These are phyloP conservation scores for Cyprinella venusta DNA, from an alignment of 2,797 vertebrate genomes.

Conservation along the genomic window DNA sequence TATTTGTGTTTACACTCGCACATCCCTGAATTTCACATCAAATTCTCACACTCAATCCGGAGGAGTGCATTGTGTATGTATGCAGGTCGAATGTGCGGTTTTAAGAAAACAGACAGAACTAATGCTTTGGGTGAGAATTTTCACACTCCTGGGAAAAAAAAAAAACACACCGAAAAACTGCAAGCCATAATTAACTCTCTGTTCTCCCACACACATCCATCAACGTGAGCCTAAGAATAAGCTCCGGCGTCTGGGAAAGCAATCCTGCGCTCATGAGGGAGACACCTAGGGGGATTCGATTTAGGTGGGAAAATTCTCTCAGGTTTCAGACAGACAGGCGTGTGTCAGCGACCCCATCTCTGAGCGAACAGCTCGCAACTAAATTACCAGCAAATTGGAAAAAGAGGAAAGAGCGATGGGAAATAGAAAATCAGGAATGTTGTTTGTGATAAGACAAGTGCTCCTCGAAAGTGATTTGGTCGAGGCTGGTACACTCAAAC, in stretches of 20 bases:
- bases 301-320: constrained; percentile 49
- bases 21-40: not conserved
- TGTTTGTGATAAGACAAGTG: not conserved
- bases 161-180: constrained; percentile 26
- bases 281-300: constrained; percentile 72
- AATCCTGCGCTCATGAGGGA: constrained; percentile 66
- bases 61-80: not conserved
- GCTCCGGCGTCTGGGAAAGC: constrained; percentile 74
- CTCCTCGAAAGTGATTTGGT: not conserved
- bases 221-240: constrained; percentile 65
- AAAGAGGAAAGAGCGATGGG: not conserved
- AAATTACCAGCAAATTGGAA: constrained; percentile 46
- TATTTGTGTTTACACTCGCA: not conserved
- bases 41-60: not conserved
- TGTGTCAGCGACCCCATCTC: constrained; percentile 44
- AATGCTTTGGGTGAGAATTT: constrained; percentile 9
- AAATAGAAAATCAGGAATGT: constrained; percentile 11
- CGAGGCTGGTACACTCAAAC: not conserved
- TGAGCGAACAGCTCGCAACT: constrained; percentile 39
- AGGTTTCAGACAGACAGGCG: constrained; percentile 41
- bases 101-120: not conserved
- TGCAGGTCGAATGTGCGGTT: not conserved
- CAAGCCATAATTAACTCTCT: constrained; percentile 56
- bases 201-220: constrained; percentile 66
- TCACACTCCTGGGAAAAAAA: constrained; percentile 16